These are phyloP conservation scores for Penelope pileata DNA, from an alignment of 2,113 vertebrate species.

Conservation along the genomic window DNA sequence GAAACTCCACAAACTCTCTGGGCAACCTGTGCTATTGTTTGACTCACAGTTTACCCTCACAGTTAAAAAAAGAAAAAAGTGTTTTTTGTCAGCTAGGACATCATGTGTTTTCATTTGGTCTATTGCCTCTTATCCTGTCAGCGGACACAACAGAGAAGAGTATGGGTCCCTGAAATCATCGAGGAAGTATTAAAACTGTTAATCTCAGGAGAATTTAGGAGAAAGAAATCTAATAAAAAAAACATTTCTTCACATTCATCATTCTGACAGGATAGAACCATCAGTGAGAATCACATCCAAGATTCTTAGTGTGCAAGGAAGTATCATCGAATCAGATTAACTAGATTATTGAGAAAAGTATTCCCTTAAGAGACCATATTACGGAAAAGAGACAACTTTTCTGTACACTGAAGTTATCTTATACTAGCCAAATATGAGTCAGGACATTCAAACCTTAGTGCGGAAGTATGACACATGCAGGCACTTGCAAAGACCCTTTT, in stretches of 20 bases:
- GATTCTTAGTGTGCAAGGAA: not conserved
- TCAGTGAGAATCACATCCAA: not conserved
- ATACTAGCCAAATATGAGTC: not conserved
- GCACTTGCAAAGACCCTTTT: not conserved
- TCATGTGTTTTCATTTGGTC: not conserved
- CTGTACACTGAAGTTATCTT: not conserved
- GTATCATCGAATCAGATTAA: not conserved
- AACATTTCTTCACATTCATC: not conserved
- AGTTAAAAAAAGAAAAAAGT: not conserved
- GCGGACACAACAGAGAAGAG: not conserved
- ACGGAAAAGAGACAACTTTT: not conserved
- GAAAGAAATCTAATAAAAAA: not conserved
- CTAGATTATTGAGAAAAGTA: not conserved
- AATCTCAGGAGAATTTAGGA: not conserved
- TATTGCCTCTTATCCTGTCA: not conserved
- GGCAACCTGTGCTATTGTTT: not conserved
- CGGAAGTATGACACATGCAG: fast-evolving
- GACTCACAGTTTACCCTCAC: not conserved
- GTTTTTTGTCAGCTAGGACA: not conserved
- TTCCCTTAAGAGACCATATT: not conserved
- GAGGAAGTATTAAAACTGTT: not conserved
- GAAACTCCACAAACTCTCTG: not conserved
- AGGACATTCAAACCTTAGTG: not conserved
- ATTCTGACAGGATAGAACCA: not conserved
- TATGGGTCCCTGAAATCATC: not conserved